Conservation (phyloP, 2,797 vertebrate species). For the Pteropus rufus region DNA sequence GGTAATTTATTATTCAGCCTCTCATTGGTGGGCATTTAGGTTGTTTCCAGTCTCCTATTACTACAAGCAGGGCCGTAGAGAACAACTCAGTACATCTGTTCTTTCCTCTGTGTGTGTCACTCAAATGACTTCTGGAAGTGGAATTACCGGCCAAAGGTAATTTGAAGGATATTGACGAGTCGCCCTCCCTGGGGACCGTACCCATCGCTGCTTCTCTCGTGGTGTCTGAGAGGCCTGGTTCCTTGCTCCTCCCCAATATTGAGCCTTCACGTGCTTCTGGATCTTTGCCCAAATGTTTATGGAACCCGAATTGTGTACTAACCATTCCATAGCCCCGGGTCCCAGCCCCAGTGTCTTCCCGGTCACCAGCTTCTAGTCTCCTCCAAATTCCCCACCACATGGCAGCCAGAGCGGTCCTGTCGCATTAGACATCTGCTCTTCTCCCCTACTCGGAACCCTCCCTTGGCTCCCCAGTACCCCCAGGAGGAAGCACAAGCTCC, state of each 20-base stretch:
- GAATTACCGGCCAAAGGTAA: not conserved
- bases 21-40: not conserved
- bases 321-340: not conserved
- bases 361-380: not conserved
- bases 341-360: not conserved
- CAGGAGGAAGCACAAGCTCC: not conserved
- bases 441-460: not conserved
- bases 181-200: rapidly evolving
- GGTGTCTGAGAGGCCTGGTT: not conserved
- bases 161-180: not conserved
- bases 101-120: not conserved
- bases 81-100: not conserved
- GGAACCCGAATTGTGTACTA: not conserved
- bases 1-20: not conserved
- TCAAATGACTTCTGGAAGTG: not conserved
- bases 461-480: not conserved
- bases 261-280: not conserved
- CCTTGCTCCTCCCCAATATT: not conserved
- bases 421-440: not conserved
- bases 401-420: not conserved
- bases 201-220: not conserved
- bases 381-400: not conserved
- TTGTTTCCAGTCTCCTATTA: not conserved
- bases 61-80: not conserved
- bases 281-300: not conserved